Evolutionary conservation across 2,113 vertebrate genomes (phyloP), one percentile per base, ranked within the genome.

Genomic region (Girardinichthys multiradiatus): DNA sequence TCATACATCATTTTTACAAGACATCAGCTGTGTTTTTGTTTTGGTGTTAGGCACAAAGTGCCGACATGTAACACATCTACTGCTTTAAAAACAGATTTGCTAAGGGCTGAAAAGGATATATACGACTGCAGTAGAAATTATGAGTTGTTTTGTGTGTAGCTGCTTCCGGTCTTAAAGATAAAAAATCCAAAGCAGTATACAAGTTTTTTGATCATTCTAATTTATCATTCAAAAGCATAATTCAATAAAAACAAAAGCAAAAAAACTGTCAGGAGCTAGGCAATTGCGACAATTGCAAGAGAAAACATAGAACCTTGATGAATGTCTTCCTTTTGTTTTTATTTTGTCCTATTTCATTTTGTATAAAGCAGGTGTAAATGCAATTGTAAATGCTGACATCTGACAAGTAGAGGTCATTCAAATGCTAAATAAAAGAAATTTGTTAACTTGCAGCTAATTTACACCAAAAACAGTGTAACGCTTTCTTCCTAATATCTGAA

Each of bases 151-250:
- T 88, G 82, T 81, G 64, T 72, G 68, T 66, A 57, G 83, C 85
- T 82, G 77, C 91, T 85, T 87, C 71, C 77, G 85, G 79, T 90
- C 83, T 83, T 48, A 35, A 82, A 86, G 89, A 92, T 90, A 90
- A 89, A 89, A 92, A 89, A 87, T 86, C 83, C 76, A 91, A 87
- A 91, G 82, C 77, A 77, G 81, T 87, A 85, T 87, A 74, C 51
- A 31, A 74, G 75, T 84, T 88, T 83, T 92, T 91, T 91, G 91
- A 91, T 93, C 90, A 87, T 90, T 62, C 58, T 73, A 73, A 79
- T 86, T 91, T 79, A 89, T 74, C 82, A 84, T 90, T 91, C 89
- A 92, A 92, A 90, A 85, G 68, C 72, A 35, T 78, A 78, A 83
- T 81, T 82, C 28, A 66, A 83, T 69, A 64, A 51, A 68, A 74